A percentile compares a stretch with the other conserved stretches of the same genome.
Evolutionary conservation across 2,888 invertebrate species (phyloP).

Genomic region (Synergus japonicus): DNA sequence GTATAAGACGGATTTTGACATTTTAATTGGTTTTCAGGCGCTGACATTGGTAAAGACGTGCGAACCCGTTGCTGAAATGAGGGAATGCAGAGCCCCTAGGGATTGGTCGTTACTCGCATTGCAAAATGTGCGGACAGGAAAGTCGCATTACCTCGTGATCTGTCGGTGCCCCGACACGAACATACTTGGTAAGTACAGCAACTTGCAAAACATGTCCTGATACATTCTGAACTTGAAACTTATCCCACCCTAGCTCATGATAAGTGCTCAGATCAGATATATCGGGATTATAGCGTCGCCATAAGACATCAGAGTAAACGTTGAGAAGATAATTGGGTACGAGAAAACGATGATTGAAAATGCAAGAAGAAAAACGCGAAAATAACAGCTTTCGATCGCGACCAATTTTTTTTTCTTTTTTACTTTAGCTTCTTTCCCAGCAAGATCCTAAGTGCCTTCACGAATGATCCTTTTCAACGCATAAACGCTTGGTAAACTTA

Average conservation of each 20-base stretch:
- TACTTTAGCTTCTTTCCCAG: background rate
- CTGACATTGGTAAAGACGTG: slow-evolving; percentile 95
- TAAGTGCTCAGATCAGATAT: slow-evolving; percentile 1
- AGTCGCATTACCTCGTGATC: slow-evolving; percentile 95
- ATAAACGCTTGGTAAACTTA: background rate
- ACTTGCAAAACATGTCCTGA: slow-evolving; percentile 54
- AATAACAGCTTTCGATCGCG: slow-evolving; percentile 26
- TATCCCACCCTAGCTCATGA: background rate
- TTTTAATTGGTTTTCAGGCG: slow-evolving; percentile 78
- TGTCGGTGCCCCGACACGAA: slow-evolving; percentile 93
- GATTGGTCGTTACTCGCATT: slow-evolving; percentile 95
- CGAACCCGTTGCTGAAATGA: slow-evolving; percentile 94
- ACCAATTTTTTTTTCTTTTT: background rate
- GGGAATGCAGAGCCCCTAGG: slow-evolving; percentile 91
- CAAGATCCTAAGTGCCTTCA: slow-evolving; percentile 7
- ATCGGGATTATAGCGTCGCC: slow-evolving; percentile 9
- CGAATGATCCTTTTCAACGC: background rate
- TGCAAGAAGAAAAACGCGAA: slow-evolving; percentile 1
- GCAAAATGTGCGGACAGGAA: slow-evolving; percentile 94
- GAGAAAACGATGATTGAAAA: slow-evolving; percentile 36
- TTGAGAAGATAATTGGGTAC: slow-evolving; percentile 48
- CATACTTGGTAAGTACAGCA: slow-evolving; percentile 84
- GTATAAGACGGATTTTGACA: background rate
- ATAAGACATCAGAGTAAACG: slow-evolving; percentile 1
- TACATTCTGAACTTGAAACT: slow-evolving; percentile 43